phyloP scores from a whole-genome alignment of 2,797 vertebrate species.

The Neoniphon sammara region DNA sequence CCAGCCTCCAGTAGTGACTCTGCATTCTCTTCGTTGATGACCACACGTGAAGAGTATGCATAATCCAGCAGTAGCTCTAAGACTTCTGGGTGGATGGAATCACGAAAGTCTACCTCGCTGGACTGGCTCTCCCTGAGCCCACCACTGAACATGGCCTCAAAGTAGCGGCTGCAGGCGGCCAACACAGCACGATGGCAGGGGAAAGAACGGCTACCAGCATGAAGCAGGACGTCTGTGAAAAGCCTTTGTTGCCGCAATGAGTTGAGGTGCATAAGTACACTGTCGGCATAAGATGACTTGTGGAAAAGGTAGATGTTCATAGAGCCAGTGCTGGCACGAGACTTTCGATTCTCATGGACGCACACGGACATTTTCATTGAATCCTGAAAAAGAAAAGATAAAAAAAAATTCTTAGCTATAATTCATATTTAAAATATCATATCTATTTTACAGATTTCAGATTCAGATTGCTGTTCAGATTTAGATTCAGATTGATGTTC shows the following conservation, averaged over 20 bases:
- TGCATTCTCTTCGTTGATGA: slow-evolving; percentile 98
- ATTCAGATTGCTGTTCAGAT: too few species aligned
- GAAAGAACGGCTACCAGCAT: slow-evolving; percentile 94
- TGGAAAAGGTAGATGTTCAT: slow-evolving; percentile 99
- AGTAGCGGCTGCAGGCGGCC: slow-evolving; percentile 97
- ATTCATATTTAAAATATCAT: background rate
- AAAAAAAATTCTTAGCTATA: background rate
- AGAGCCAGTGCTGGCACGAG: slow-evolving; percentile 94
- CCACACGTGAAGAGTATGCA: slow-evolving; percentile 95
- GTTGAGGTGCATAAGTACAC: slow-evolving; percentile 96
- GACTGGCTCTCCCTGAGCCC: slow-evolving; percentile 96
- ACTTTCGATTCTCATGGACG: slow-evolving; percentile 98
- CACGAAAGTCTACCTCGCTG: slow-evolving; percentile 96
- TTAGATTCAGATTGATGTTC: too few species aligned
- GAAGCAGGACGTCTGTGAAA: slow-evolving; percentile 96
- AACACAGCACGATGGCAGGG: slow-evolving; percentile 97
- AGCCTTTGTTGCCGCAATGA: slow-evolving; percentile 93
- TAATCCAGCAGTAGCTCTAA: slow-evolving; percentile 97
- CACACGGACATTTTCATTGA: slow-evolving; percentile 99
- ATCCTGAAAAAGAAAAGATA: slow-evolving; percentile 82
- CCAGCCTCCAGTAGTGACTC: slow-evolving; percentile 96
- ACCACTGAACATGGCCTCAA: slow-evolving; percentile 98
- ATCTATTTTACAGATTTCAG: background rate
- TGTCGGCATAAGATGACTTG: slow-evolving; percentile 98
- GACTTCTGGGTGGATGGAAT: slow-evolving; percentile 95